phyloP scores from a whole-genome alignment of 2,888 invertebrate species.

The Metellina segmentata region DNA sequence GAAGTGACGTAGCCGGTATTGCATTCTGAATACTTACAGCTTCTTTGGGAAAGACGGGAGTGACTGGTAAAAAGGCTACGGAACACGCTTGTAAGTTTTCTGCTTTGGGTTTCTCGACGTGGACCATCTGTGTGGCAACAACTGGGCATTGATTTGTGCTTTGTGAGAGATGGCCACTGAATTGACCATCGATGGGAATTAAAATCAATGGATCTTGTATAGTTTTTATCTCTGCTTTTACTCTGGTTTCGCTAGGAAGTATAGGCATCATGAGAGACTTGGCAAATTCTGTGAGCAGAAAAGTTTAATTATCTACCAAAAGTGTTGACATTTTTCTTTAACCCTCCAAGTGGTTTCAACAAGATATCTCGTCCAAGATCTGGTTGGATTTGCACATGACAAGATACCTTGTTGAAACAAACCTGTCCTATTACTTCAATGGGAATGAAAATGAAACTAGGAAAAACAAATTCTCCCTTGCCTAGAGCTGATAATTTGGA shows the following conservation, averaged over 20 bases:
- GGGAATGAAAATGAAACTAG: too few relatives aligned
- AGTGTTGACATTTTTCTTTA: too few relatives aligned
- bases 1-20: slow-evolving; percentile 37
- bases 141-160: slow-evolving; percentile 1
- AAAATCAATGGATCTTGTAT: slow-evolving; percentile 45
- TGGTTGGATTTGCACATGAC: not conserved
- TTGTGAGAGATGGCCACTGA: not conserved
- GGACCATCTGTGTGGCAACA: slow-evolving; percentile 49
- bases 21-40: slow-evolving; percentile 1
- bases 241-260: slow-evolving; percentile 38
- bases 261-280: slow-evolving; percentile 57
- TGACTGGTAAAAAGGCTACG: slow-evolving; percentile 64
- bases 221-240: slow-evolving; percentile 19
- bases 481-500: not conserved
- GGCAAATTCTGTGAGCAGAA: slow-evolving; percentile 52
- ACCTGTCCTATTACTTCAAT: too few relatives aligned
- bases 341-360: too few relatives aligned
- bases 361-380: too few relatives aligned
- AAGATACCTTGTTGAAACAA: too few relatives aligned
- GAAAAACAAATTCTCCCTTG: not conserved
- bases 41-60: slow-evolving; percentile 56
- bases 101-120: slow-evolving; percentile 70
- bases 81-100: slow-evolving; percentile 72
- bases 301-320: not conserved
- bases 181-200: slow-evolving; percentile 42